Evolutionary conservation across 2,888 invertebrate genomes (phyloP).

Genomic region (Melieria omissa): DNA sequence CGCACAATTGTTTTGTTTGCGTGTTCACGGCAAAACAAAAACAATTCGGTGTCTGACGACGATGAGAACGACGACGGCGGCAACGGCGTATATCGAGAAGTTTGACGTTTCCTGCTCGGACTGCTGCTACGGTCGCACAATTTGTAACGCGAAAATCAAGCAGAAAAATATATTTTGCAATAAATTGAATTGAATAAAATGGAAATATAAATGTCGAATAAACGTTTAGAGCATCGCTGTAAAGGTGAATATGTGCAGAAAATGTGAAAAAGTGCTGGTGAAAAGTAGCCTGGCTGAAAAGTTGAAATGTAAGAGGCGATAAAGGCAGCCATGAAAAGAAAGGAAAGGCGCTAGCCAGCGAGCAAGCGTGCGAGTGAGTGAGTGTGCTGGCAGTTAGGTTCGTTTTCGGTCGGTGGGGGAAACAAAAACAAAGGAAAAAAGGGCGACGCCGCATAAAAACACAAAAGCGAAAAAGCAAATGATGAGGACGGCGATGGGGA

Average conservation of each 20-base stretch:
- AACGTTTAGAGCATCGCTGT: background rate
- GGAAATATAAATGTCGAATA: too few species aligned
- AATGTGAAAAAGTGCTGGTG: background rate
- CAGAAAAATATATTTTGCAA: background rate
- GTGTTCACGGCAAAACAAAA: slow-evolving; percentile 30
- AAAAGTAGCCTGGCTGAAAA: background rate
- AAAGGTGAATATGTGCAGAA: slow-evolving; percentile 16
- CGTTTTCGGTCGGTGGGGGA: background rate
- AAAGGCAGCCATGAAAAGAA: background rate
- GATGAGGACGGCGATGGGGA: background rate
- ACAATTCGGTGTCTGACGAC: slow-evolving; percentile 30
- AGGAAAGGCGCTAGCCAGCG: background rate
- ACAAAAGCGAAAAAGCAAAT: slow-evolving; percentile 35
- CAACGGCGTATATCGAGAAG: slow-evolving; percentile 16
- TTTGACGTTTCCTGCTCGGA: slow-evolving; percentile 36
- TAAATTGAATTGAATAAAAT: background rate
- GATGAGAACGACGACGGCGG: slow-evolving; percentile 5
- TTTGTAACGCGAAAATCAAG: slow-evolving; percentile 7
- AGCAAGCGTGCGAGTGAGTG: background rate
- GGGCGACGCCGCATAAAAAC: slow-evolving; percentile 40
- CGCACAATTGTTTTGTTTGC: slow-evolving; percentile 2
- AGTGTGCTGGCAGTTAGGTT: too few species aligned
- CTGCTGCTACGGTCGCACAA: slow-evolving; percentile 18
- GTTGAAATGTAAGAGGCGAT: too few species aligned
- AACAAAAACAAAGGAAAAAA: slow-evolving; percentile 43